Percentiles rank a stretch among this genome's conserved stretches.
Conservation (phyloP, 2,888 invertebrate genomes). For the Archaeoteleia sp. region DNA sequence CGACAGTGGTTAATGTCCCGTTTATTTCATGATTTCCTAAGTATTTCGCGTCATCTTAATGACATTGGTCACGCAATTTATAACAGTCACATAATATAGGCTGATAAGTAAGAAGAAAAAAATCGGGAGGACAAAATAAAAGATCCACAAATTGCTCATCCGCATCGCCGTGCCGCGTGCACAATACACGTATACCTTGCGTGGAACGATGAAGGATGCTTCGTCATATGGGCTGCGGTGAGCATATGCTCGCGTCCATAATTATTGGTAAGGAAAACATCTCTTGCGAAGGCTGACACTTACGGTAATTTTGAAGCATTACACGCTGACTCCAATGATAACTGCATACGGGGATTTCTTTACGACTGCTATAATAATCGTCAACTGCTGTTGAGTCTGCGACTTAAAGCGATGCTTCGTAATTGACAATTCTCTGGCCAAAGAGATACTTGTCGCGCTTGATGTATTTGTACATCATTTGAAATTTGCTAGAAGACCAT, state of each 20-base stretch:
- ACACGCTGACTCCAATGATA: slow-evolving; percentile 7
- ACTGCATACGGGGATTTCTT: not conserved
- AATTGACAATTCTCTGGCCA: too few species aligned
- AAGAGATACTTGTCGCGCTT: too few species aligned
- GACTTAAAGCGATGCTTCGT: too few species aligned
- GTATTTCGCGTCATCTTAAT: slow-evolving; percentile 36
- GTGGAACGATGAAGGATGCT: slow-evolving; percentile 37
- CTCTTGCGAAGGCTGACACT: slow-evolving; percentile 40
- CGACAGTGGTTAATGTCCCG: slow-evolving; percentile 24
- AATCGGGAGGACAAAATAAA: not conserved
- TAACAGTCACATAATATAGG: slow-evolving; percentile 40
- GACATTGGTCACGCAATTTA: slow-evolving; percentile 46
- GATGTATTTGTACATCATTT: too few species aligned
- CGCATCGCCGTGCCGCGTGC: slow-evolving; percentile 22
- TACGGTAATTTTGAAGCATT: slow-evolving; percentile 34
- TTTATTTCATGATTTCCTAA: slow-evolving; percentile 28
- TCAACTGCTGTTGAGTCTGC: too few species aligned
- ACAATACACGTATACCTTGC: not conserved
- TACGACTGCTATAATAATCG: too few species aligned
- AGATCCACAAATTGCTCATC: slow-evolving; percentile 38
- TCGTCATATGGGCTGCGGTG: slow-evolving; percentile 37
- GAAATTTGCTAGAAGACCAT: too few species aligned
- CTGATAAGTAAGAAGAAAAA: slow-evolving; percentile 16
- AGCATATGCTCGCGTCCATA: slow-evolving; percentile 37
- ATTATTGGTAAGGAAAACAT: slow-evolving; percentile 39